Percentiles rank a stretch among this genome's conserved stretches.
phyloP scores from a whole-genome alignment of 2,888 invertebrate genomes.

The Criorhina ranunculi region DNA sequence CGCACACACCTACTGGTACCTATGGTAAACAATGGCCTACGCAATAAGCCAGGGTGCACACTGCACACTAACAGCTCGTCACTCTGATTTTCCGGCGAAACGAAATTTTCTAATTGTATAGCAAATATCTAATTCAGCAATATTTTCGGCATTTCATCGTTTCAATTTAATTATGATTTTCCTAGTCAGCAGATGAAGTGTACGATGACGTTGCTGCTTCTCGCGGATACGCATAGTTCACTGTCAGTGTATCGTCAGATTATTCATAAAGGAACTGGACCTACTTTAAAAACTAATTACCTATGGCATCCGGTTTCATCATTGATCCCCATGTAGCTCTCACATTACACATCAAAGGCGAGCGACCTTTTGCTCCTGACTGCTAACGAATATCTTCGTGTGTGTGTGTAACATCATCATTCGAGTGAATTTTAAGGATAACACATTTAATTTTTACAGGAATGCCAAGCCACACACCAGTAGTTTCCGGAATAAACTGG shows the following conservation, averaged over 20 bases:
- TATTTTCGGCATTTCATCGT: conserved; percentile 61
- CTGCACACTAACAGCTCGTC: conserved; percentile 36
- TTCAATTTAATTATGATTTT: conserved; percentile 59
- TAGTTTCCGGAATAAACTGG: conserved; percentile 46
- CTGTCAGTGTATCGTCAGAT: conserved; percentile 23
- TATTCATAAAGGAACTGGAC: conserved; percentile 55
- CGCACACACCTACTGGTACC: conserved; percentile 27
- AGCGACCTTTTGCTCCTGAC: conserved; percentile 17
- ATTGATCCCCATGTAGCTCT: not conserved
- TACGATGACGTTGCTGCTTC: conserved; percentile 7
- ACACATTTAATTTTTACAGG: conserved; percentile 50
- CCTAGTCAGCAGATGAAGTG: conserved; percentile 25
- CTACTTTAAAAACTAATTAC: conserved; percentile 60
- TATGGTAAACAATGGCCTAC: conserved; percentile 51
- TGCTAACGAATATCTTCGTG: conserved; percentile 20
- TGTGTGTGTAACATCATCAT: conserved; percentile 26
- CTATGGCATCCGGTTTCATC: conserved; percentile 20
- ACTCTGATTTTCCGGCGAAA: conserved; percentile 16
- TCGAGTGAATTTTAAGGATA: conserved; percentile 52
- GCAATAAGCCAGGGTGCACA: conserved; percentile 45
- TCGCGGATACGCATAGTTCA: conserved; percentile 10
- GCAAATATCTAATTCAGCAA: conserved; percentile 62
- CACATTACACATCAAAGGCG: conserved; percentile 24
- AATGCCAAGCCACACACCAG: conserved; percentile 26
- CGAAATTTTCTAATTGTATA: conserved; percentile 41